Evolutionary conservation across 2,113 vertebrate genomes (phyloP).

Genomic region (Actenoides hombroni): DNA sequence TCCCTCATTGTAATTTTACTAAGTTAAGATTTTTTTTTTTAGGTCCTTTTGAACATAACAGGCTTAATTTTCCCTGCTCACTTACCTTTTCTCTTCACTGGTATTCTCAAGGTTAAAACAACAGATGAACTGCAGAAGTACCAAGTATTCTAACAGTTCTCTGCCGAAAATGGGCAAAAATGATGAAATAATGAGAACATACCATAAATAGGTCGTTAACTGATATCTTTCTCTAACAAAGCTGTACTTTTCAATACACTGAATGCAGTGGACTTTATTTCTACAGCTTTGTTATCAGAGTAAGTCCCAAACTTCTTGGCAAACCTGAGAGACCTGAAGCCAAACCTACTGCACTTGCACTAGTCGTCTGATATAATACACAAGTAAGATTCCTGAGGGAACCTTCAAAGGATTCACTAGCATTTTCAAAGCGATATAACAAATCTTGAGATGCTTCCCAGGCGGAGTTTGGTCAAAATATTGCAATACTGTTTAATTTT

Average conservation of each 20-base stretch:
- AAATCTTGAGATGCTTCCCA: neutral
- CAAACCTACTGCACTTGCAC: neutral
- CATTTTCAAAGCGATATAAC: neutral
- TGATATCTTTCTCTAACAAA: neutral
- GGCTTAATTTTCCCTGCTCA: neutral
- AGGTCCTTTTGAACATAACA: neutral
- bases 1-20: neutral
- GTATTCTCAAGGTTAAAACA: neutral
- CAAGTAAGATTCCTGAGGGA: neutral
- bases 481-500: neutral
- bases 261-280: neutral
- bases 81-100: neutral
- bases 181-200: neutral
- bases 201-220: neutral
- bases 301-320: neutral
- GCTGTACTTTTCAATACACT: neutral
- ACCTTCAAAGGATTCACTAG: neutral
- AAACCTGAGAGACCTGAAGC: neutral
- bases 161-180: neutral
- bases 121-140: neutral
- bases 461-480: neutral
- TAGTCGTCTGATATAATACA: neutral
- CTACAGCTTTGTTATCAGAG: neutral
- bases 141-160: neutral
- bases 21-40: neutral